These are phyloP conservation scores for Calliphora vicina DNA, from an alignment of 1,140 invertebrate genomes.

Conservation along the genomic window DNA sequence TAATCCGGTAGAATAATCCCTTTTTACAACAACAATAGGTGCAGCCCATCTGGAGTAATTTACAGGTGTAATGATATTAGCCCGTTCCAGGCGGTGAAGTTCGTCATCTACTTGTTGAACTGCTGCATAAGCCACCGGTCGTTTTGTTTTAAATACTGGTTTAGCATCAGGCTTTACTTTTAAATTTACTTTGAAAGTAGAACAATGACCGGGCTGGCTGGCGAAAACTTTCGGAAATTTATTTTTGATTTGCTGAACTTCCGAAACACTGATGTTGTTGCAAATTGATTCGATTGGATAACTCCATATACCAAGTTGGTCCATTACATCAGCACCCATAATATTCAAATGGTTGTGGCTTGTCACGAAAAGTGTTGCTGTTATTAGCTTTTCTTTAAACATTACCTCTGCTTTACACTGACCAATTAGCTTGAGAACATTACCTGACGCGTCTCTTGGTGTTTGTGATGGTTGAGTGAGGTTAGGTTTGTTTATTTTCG, in stretches of 20 bases:
- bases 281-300: constrained; percentile 16
- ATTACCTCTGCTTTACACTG: background rate
- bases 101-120: background rate
- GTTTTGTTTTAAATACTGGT: constrained; percentile 16
- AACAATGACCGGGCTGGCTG: constrained; percentile 11
- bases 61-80: constrained; percentile 39
- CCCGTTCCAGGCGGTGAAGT: constrained; percentile 8
- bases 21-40: constrained; percentile 59
- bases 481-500: constrained; percentile 16
- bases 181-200: constrained; percentile 3
- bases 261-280: background rate
- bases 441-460: background rate
- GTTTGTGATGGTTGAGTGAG: background rate
- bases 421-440: background rate
- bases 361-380: background rate
- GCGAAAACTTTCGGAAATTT: constrained; percentile 15
- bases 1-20: constrained; percentile 41
- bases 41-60: constrained; percentile 57
- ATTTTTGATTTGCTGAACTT: background rate
- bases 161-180: background rate
- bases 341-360: background rate
- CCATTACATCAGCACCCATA: constrained; percentile 12
- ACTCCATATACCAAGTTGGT: constrained; percentile 6
- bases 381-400: background rate
- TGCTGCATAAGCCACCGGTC: constrained; percentile 19